phyloP scores from a whole-genome alignment of 2,113 vertebrate genomes.

The human region DNA sequence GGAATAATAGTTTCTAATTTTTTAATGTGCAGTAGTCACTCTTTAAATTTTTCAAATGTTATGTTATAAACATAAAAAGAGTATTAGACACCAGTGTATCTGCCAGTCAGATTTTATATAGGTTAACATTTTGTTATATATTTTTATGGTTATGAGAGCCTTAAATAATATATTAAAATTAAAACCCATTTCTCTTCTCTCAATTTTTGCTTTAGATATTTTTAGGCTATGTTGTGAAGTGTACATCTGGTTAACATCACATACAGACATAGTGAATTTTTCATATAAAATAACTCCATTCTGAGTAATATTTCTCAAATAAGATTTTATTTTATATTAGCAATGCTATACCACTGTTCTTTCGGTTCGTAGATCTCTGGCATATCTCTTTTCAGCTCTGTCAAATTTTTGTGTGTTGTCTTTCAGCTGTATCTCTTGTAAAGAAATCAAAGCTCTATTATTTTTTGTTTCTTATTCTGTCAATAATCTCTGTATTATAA shows the following conservation, averaged over 20 bases:
- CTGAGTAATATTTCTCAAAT: neutral
- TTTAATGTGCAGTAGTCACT: neutral
- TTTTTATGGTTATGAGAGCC: neutral
- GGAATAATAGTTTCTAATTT: neutral
- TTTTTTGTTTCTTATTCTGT: neutral
- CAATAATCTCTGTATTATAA: neutral
- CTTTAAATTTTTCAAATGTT: neutral
- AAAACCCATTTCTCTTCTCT: neutral
- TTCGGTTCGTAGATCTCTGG: neutral
- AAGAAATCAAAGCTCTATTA: neutral
- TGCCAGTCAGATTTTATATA: neutral
- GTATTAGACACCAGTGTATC: neutral
- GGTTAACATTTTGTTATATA: neutral
- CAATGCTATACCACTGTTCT: neutral
- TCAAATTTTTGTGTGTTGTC: neutral
- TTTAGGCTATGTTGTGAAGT: neutral
- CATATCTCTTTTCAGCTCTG: neutral
- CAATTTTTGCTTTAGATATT: neutral
- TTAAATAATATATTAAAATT: neutral
- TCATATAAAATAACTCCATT: neutral
- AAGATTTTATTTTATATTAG: neutral
- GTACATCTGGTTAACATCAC: neutral
- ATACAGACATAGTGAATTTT: neutral
- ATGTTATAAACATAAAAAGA: neutral
- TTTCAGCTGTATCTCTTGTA: neutral